These are phyloP conservation scores for Brachypalpus laphriformis DNA, from an alignment of 2,888 invertebrate genomes.

Conservation along the genomic window DNA sequence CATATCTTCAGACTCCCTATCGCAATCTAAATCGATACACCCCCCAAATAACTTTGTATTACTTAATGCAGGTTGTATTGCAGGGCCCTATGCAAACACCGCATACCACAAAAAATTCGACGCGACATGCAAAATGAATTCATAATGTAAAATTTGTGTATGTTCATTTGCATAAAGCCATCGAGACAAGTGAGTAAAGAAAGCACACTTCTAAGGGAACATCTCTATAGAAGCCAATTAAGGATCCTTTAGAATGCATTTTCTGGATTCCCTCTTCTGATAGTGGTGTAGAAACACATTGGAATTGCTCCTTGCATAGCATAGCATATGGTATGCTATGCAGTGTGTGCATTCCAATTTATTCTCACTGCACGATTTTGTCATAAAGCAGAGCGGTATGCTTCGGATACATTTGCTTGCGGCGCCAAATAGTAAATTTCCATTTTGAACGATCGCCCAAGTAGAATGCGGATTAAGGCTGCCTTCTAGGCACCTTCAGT, in stretches of 20 bases:
- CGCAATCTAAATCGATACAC: background rate
- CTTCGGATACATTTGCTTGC: background rate
- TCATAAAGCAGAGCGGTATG: background rate
- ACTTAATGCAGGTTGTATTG: background rate
- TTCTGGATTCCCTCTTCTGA: background rate
- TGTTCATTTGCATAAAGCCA: conserved; percentile 18
- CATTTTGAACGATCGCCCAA: background rate
- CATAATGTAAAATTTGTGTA: background rate
- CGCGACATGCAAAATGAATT: background rate
- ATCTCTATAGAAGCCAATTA: conserved; percentile 20
- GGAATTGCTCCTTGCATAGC: background rate
- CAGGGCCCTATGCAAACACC: background rate
- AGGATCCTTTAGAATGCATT: conserved; percentile 8
- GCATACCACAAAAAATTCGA: background rate
- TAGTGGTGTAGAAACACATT: background rate
- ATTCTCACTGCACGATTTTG: background rate
- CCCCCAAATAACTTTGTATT: background rate
- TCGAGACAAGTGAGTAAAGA: background rate
- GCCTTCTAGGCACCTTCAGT: background rate
- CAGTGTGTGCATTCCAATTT: background rate
- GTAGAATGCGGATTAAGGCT: background rate
- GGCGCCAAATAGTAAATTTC: conserved; percentile 17
- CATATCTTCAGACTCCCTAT: background rate
- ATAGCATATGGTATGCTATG: background rate
- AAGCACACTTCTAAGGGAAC: background rate